These are phyloP conservation scores for Bedellia somnulentella DNA, from an alignment of 2,888 invertebrate genomes.

Conservation along the genomic window DNA sequence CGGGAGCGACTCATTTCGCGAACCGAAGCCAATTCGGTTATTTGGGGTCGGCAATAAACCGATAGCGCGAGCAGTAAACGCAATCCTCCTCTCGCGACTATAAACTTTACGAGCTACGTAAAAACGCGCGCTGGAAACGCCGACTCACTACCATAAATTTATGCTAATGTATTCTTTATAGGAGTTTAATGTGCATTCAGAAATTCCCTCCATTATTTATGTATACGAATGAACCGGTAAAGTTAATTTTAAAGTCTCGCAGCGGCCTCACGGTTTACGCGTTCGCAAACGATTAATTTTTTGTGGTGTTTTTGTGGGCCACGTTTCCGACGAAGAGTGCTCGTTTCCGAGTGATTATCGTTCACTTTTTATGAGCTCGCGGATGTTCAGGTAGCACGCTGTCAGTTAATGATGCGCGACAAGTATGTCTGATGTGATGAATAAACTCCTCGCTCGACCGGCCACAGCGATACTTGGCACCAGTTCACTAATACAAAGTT, in stretches of 20 bases:
- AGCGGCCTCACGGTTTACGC: slow-evolving; percentile 41
- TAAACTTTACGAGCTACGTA: slow-evolving; percentile 62
- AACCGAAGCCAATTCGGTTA: slow-evolving; percentile 58
- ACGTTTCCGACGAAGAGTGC: slow-evolving; percentile 26
- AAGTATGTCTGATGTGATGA: slow-evolving; percentile 15
- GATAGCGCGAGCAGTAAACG: slow-evolving; percentile 57
- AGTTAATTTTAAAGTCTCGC: slow-evolving; percentile 59
- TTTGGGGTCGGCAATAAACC: slow-evolving; percentile 59
- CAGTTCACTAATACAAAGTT: slow-evolving; percentile 16
- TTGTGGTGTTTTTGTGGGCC: slow-evolving; percentile 26
- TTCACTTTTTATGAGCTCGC: slow-evolving; percentile 18
- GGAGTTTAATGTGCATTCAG: slow-evolving; percentile 61
- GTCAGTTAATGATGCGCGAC: slow-evolving; percentile 20
- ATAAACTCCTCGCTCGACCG: slow-evolving; percentile 18
- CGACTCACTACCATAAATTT: slow-evolving; percentile 59
- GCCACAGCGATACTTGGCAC: slow-evolving; percentile 14
- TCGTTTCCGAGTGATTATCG: slow-evolving; percentile 27
- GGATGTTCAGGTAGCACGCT: slow-evolving; percentile 17
- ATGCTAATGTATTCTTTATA: slow-evolving; percentile 63
- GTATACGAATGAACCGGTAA: slow-evolving; percentile 58
- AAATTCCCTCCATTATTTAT: slow-evolving; percentile 59
- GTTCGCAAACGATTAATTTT: slow-evolving; percentile 35
- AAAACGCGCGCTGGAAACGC: slow-evolving; percentile 59
- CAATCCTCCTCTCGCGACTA: slow-evolving; percentile 60
- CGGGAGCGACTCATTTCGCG: no score